Conservation (phyloP, 64 coral and sea anemone species). For the Acropora yongei region DNA sequence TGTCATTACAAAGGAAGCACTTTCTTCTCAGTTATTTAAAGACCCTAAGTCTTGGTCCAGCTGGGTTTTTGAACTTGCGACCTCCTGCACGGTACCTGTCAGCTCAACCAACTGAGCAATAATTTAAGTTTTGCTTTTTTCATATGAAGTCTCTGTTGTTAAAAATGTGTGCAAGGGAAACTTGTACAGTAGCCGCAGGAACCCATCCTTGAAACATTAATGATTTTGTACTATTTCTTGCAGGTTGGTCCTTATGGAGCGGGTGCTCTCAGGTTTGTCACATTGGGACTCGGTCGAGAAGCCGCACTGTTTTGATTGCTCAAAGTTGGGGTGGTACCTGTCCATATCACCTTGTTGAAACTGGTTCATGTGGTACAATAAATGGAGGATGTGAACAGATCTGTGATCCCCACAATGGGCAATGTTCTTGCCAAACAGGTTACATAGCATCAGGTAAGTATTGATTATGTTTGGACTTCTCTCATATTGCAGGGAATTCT, state of each 20-base stretch:
- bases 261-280: constrained; percentile 48
- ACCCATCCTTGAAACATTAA: neutral
- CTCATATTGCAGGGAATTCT: neutral
- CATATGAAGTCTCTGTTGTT: too few species aligned
- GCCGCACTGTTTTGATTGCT: neutral
- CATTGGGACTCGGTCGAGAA: constrained; percentile 30
- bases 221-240: neutral
- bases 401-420: constrained; percentile 58
- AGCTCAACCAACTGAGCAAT: too few species aligned
- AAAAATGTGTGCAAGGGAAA: too few species aligned
- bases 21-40: too few species aligned
- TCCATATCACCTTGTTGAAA: constrained; percentile 19
- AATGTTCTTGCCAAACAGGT: constrained; percentile 64
- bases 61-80: too few species aligned
- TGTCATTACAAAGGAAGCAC: too few species aligned
- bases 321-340: constrained; percentile 44
- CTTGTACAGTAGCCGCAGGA: too few species aligned
- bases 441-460: constrained; percentile 60
- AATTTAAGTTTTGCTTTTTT: too few species aligned
- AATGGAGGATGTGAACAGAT: constrained; percentile 70
- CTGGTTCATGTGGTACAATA: constrained; percentile 46
- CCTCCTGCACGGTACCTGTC: too few species aligned
- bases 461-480: neutral
- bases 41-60: too few species aligned
- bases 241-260: constrained; percentile 65